Evolutionary conservation across 2,113 vertebrate species (phyloP), one percentile per base, ranked within the genome.

Genomic region (Xyrauchen texanus): DNA sequence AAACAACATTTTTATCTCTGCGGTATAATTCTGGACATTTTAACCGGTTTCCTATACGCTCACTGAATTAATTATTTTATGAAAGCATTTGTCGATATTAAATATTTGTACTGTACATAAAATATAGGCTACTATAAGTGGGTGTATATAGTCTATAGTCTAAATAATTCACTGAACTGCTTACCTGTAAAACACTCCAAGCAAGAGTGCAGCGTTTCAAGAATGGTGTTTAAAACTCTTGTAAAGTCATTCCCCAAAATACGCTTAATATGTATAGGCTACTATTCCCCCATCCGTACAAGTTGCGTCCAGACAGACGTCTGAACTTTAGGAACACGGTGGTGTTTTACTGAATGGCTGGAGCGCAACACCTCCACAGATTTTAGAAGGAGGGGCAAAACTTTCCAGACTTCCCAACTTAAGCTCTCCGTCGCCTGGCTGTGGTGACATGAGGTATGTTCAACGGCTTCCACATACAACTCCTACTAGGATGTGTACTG

Each of bases 271-370:
- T 51, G 49, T 34, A n/a, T n/a, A 34, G 21, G 21, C 21, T 34
- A 34, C 63, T 45, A 34, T 46, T 21, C 11, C 9, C 9, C 6
- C 45, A 7, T 62, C 53, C 44, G 9, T 8, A 11, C 55, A 73
- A 44, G 42, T 72, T 34, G 71, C 71, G 71, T 49, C 61, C 21
- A 42, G 13, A 8, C 71, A 42, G 44, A 49, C 52, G 16, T 21
- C 44, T 60, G 64, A 42, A 34, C 70, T 61, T 58, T 42, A 63
- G 8, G 16, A 55, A 45, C 62, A 15, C 53, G 2, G 0, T 10
- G 46, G 63, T 60, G 55, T 68, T 81, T 68, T 76, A 55, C 55
- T 75, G 65, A 68, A 61, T 75, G 63, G 71, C 70, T 15, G 55
- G 13, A 76, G 57, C 53, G 71, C 57, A 78, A 63, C 68, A 52